Base-by-base conservation (phyloP, 2,888 invertebrate species). In the Micoletzkya japonica region DNA sequence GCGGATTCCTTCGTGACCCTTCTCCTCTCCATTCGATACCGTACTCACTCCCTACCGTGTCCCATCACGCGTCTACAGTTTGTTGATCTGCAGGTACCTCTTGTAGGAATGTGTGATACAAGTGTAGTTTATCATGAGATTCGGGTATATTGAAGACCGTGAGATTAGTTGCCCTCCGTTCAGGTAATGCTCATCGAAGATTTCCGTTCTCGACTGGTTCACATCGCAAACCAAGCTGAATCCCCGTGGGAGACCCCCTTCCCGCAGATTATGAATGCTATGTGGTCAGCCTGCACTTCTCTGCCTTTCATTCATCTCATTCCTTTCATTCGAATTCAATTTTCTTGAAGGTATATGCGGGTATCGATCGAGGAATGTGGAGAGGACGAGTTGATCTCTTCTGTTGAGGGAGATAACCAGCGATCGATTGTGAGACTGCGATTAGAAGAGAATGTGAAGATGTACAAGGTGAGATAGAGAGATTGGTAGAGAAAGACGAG, bases 221-320 rank as follows among this genome's bases (percentile, higher is more conserved):
- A 57, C 2, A 49, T 68, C 28, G 57, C 68, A 26, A 68, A 34
- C 24, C 24, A 58, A 6, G 44, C 57, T 4, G 44, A 24, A 0
- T 58, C 68, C 0, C 58, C 68, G 0, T 68, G 68, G 68, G 58
- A 68, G 44, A 68, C 58, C 28, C 68, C 68, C 2, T 68, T 58
- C 49, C 57, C 57, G 7, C 68, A 68, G 58, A 68, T 68, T 34
- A 68, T 68, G 68, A 68, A 68, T 49, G 68, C 68, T 0, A 58
- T 57, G 57, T 58, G 68, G 68, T 68, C 14, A 39, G 68, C 4
- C 17, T 32, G 7, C 24, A 20, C 24, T 54, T n/a, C 7, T 54
- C 17, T 54, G 54, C 17, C 26, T n/a, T 10, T 17, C 6, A 54
- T 54, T 10, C 54, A 54, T 24, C 7, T 17, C 24, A 24, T 7